Conservation (phyloP, 1,140 invertebrate species). For the Aplysia californica region DNA sequence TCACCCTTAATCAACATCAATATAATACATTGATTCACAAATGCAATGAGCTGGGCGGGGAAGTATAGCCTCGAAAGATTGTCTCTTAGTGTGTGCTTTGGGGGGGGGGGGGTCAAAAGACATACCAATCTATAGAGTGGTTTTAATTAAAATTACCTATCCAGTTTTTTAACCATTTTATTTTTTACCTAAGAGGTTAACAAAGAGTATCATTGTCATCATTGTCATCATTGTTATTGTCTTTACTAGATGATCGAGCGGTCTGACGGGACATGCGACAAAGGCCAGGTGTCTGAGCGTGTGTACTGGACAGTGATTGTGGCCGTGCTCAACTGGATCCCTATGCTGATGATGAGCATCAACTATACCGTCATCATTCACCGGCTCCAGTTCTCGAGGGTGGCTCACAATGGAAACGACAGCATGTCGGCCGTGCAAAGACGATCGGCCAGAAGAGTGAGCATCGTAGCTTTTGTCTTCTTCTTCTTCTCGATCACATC, state of each 20-base stretch:
- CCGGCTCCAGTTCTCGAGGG: slow-evolving; percentile 50
- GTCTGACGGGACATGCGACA: slow-evolving; percentile 41
- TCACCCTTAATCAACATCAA: too few species aligned
- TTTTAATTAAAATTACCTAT: background rate
- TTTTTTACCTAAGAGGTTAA: too few species aligned
- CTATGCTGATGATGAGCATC: slow-evolving; percentile 67
- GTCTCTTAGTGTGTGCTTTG: too few species aligned
- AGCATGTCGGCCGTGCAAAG: slow-evolving; percentile 47
- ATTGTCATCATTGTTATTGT: background rate
- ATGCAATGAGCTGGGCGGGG: too few species aligned
- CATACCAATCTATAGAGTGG: background rate
- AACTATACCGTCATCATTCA: slow-evolving; percentile 68
- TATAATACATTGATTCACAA: too few species aligned
- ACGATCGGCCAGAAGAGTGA: slow-evolving; percentile 52
- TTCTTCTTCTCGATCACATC: too few species aligned
- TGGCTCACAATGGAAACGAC: slow-evolving; percentile 41
- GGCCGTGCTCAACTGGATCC: slow-evolving; percentile 69
- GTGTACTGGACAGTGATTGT: slow-evolving; percentile 68
- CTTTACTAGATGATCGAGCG: slow-evolving; percentile 11
- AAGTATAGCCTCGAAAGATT: too few species aligned
- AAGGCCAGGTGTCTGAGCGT: slow-evolving; percentile 44
- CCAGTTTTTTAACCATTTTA: too few species aligned
- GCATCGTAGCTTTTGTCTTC: too few species aligned
- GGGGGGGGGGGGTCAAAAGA: background rate
- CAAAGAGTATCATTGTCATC: too few species aligned